phyloP scores from a whole-genome alignment of 2,797 vertebrate species.

The Glossophaga mutica region DNA sequence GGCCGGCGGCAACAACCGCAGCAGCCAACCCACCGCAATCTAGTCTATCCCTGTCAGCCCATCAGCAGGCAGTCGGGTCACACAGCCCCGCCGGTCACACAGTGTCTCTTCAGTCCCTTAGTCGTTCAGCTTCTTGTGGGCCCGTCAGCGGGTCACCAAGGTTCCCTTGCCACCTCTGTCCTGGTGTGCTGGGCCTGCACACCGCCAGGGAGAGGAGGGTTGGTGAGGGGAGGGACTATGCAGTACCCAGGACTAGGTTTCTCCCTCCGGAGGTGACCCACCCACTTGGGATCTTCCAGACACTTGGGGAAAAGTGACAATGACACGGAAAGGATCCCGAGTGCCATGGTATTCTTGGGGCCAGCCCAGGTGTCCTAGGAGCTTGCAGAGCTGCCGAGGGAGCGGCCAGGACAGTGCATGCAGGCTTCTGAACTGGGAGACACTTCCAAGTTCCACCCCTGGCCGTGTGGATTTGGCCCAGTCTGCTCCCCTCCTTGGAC shows the following conservation, averaged over 20 bases:
- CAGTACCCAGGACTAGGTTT: background rate
- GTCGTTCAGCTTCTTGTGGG: background rate
- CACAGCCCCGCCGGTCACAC: background rate
- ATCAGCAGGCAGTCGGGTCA: background rate
- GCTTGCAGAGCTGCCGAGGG: background rate
- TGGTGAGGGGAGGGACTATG: background rate
- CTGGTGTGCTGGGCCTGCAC: background rate
- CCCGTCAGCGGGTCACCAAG: background rate
- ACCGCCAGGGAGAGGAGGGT: background rate
- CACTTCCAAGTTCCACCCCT: background rate
- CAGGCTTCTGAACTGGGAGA: background rate
- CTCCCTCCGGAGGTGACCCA: background rate
- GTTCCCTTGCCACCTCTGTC: background rate
- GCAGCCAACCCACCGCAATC: background rate
- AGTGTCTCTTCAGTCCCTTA: background rate
- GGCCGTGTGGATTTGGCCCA: background rate
- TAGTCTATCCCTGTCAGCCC: background rate
- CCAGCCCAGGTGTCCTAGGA: background rate
- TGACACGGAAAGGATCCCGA: background rate
- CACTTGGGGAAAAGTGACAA: background rate
- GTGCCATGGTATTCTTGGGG: background rate
- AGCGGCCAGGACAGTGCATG: background rate
- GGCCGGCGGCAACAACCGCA: no score
- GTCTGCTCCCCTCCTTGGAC: rapidly evolving
- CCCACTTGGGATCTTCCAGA: background rate